phyloP scores from a whole-genome alignment of 2,113 vertebrate genomes.

The Bos taurus region DNA sequence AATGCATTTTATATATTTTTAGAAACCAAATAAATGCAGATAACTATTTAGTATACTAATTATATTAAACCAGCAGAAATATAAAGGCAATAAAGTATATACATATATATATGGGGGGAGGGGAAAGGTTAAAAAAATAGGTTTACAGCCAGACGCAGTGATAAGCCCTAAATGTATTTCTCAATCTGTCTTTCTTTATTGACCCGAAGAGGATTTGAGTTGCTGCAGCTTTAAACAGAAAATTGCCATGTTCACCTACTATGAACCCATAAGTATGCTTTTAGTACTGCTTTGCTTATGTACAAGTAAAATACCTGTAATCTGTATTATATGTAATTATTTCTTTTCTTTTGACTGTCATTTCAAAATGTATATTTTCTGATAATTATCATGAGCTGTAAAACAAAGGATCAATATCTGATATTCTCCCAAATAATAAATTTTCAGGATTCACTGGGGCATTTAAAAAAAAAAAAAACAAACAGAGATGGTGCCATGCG shows the following conservation, averaged over 20 bases:
- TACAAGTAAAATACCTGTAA: conserved; percentile 78
- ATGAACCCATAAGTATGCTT: conserved; percentile 72
- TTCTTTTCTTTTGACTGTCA: conserved; percentile 70
- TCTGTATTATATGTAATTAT: conserved; percentile 83
- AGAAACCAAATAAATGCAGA: too few species aligned
- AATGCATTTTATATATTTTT: too few species aligned
- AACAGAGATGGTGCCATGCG: not conserved
- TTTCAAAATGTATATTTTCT: conserved; percentile 83
- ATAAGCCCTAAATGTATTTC: not conserved
- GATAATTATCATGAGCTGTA: conserved; percentile 79
- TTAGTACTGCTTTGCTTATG: conserved; percentile 75
- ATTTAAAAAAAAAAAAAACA: not conserved
- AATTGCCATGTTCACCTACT: conserved; percentile 59
- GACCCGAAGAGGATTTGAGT: conserved; percentile 62
- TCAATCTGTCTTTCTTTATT: conserved; percentile 14
- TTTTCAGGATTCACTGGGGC: conserved; percentile 77
- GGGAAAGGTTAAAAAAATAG: conserved; percentile 38
- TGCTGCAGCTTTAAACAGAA: conserved; percentile 73
- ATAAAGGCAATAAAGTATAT: too few species aligned
- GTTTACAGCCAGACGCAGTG: conserved; percentile 50
- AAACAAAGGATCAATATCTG: conserved; percentile 70
- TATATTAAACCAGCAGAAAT: too few species aligned
- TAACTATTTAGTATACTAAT: too few species aligned
- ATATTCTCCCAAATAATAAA: conserved; percentile 82
- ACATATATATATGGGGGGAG: too few species aligned